phyloP scores from a whole-genome alignment of 2,888 invertebrate genomes.

The Hypercompe scribonia region DNA sequence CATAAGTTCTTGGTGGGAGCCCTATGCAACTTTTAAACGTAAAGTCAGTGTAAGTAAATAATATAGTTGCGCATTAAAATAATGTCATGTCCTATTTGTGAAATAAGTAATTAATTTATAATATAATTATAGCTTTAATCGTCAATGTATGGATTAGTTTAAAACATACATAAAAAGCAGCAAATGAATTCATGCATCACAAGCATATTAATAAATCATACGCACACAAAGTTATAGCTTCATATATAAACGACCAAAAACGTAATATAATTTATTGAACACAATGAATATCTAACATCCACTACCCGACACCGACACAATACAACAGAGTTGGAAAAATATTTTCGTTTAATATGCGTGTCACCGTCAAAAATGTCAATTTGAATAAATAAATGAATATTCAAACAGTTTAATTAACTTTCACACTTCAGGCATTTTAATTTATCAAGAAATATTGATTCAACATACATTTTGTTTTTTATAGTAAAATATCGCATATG shows the following conservation, averaged over 20 bases:
- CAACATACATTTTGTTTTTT: not conserved
- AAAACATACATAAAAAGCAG: no score
- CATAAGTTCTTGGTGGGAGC: no score
- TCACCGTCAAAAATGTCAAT: constrained; percentile 11
- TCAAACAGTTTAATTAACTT: constrained; percentile 9
- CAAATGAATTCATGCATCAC: no score
- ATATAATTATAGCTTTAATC: no score
- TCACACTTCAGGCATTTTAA: not conserved
- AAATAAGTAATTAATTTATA: no score
- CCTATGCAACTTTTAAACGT: no score
- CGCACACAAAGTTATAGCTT: not conserved
- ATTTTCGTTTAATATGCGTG: constrained; percentile 17
- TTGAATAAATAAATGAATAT: constrained; percentile 17
- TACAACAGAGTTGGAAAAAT: not conserved
- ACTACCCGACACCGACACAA: not conserved
- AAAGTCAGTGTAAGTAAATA: no score
- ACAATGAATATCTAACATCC: not conserved
- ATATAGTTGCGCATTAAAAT: no score
- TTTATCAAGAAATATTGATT: not conserved
- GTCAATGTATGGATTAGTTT: no score
- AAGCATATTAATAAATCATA: not conserved
- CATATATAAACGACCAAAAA: not conserved
- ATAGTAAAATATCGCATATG: not conserved
- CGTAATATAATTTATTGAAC: not conserved
- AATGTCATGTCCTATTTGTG: no score